Conservation (phyloP, 1,140 invertebrate genomes). For the Campoletis sonorensis region DNA sequence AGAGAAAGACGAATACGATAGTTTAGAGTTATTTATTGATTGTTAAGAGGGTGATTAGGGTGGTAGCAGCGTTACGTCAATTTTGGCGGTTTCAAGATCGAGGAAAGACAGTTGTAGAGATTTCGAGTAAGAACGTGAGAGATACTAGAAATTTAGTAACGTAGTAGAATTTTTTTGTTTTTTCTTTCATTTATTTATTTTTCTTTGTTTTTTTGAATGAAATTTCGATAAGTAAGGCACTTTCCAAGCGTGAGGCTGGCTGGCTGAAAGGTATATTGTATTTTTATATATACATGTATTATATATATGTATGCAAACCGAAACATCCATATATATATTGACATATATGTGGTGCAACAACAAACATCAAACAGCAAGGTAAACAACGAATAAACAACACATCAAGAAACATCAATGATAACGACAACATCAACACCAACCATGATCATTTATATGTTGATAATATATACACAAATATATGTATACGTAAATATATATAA, state of each 20-base stretch:
- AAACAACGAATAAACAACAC: constrained; percentile 76
- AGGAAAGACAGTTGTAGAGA: neutral
- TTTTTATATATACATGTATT: constrained; percentile 44
- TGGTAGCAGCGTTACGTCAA: constrained; percentile 29
- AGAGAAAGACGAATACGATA: neutral
- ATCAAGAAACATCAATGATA: constrained; percentile 73
- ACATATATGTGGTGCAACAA: constrained; percentile 72
- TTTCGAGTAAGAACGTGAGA: neutral
- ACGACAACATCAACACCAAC: constrained; percentile 75
- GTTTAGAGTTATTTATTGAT: neutral
- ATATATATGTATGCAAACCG: constrained; percentile 49
- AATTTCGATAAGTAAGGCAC: constrained; percentile 61
- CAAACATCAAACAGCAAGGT: constrained; percentile 76
- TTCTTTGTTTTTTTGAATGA: constrained; percentile 17
- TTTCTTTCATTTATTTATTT: too few species aligned
- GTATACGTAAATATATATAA: constrained; percentile 62
- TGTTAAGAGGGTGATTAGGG: constrained; percentile 14
- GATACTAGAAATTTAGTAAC: constrained; percentile 29
- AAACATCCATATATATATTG: constrained; percentile 61
- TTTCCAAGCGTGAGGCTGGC: constrained; percentile 71
- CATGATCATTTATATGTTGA: constrained; percentile 64
- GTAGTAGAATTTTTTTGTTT: constrained; percentile 24
- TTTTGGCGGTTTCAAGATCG: constrained; percentile 18
- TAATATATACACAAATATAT: constrained; percentile 52
- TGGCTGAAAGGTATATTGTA: constrained; percentile 59